Evolutionary conservation across 2,797 vertebrate species (phyloP), one percentile per base, ranked within the genome.

Genomic region (Ispidina picta): DNA sequence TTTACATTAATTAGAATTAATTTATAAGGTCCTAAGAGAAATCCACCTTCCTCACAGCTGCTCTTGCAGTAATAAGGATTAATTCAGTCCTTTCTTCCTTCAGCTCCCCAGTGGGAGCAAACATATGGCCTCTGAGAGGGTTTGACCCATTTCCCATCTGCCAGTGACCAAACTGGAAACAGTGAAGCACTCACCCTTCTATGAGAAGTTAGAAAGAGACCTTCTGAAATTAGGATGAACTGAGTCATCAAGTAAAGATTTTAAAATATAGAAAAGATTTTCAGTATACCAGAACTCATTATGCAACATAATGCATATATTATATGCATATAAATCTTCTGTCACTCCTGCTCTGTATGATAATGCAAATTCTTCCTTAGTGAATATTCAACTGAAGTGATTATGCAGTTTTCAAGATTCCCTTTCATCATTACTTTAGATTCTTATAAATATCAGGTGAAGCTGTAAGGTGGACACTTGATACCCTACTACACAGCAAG

Each of bases 61-160:
- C 69, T 62, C 12, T 77, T 77, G 35, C 55, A 58, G 39, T 85
- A 92, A 90, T 77, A 83, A 87, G 84, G 93, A 94, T 94, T 92
- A 94, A 93, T 89, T 71, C 54, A 89, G 89, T 83, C 75, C 69
- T 87, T 95, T 94, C 51, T 93, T 75, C 39, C 65, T 80, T 85
- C 79, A 90, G 58, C 9, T 93, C 55, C 83, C 93, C 51, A 52
- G 19, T 37, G 84, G 82, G 90, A 80, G 12, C 46, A 77, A 87
- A 44, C 93, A 94, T 92, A 96, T 10, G 90, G 93, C 62, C 92
- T 91, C 70, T 95, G 80, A 86, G 84, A 87, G 58, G 23, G 51
- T 89, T 56, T 83, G 84, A 94, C 90, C 89, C 82, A 72, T 78
- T 93, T 93, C 81, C 92, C 94, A 94, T 94, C 92, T 95, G 95